These are phyloP conservation scores for Hylaea fasciaria DNA, from an alignment of 2,888 invertebrate species.

Conservation along the genomic window DNA sequence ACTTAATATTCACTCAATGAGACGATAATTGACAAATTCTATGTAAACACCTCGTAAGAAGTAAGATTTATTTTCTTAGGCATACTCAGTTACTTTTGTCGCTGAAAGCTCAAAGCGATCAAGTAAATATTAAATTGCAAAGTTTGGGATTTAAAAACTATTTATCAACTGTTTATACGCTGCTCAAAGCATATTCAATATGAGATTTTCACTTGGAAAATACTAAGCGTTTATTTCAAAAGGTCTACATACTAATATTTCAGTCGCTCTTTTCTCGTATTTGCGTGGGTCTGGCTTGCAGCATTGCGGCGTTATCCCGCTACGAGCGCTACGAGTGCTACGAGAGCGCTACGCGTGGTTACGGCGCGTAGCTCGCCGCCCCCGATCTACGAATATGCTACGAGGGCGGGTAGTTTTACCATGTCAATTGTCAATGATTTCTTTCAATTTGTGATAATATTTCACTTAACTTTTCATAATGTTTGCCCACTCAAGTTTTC, in stretches of 20 bases:
- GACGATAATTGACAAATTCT: not conserved
- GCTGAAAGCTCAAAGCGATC: too few relatives aligned
- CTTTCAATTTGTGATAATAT: not conserved
- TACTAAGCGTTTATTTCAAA: conserved; percentile 3
- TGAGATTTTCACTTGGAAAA: conserved; percentile 15
- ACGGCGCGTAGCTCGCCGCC: conserved; percentile 34
- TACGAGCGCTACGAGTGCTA: conserved; percentile 26
- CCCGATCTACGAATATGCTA: not conserved
- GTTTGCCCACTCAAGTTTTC: not conserved
- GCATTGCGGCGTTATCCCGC: conserved; percentile 33
- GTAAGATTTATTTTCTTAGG: too few relatives aligned
- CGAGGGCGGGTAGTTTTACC: conserved; percentile 15
- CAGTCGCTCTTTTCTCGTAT: conserved; percentile 21
- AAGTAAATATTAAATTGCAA: too few relatives aligned
- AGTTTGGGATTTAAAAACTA: too few relatives aligned
- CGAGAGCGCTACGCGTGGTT: conserved; percentile 47
- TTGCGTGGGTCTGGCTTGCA: conserved; percentile 31
- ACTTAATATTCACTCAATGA: not conserved
- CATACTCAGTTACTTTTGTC: too few relatives aligned
- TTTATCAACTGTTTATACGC: too few relatives aligned
- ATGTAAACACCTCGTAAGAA: not conserved
- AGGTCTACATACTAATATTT: conserved; percentile 29
- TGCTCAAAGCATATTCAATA: not conserved
- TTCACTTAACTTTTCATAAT: not conserved
- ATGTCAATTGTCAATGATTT: not conserved